Evolutionary conservation across 2,888 invertebrate species (phyloP).

Genomic region (Eumacrocentrus americanus): DNA sequence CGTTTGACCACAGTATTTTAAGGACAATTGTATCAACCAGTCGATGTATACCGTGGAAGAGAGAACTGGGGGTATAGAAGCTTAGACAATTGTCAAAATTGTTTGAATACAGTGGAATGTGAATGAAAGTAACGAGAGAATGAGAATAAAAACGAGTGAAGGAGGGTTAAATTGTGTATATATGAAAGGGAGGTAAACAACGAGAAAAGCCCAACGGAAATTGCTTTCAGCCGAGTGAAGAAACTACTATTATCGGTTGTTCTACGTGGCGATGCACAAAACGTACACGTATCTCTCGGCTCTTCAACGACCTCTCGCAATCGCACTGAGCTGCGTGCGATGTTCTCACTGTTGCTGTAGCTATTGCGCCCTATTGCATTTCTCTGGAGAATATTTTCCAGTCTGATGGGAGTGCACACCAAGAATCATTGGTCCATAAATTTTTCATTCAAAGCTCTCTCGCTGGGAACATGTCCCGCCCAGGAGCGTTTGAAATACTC

Average conservation of each 20-base stretch:
- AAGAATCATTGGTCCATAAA: slow-evolving; percentile 2
- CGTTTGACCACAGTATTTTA: too few relatives aligned
- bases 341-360: not conserved
- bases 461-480: too few relatives aligned
- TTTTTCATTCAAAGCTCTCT: not conserved
- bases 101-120: not conserved
- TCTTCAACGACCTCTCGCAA: not conserved
- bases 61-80: too few relatives aligned
- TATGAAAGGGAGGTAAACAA: slow-evolving; percentile 34
- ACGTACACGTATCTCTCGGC: not conserved
- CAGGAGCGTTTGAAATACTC: too few relatives aligned
- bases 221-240: slow-evolving; percentile 42
- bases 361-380: not conserved
- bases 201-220: slow-evolving; percentile 40
- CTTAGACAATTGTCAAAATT: too few relatives aligned
- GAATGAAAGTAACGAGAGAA: not conserved
- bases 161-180: slow-evolving; percentile 29
- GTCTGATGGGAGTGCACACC: not conserved
- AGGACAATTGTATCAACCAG: too few relatives aligned
- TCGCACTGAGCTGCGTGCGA: not conserved
- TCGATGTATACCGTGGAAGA: too few relatives aligned
- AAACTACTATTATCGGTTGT: slow-evolving; percentile 33
- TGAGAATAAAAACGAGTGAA: slow-evolving; percentile 3
- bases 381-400: slow-evolving; percentile 2
- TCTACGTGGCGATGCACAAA: too few relatives aligned